Percentiles rank a stretch among this genome's conserved stretches.
phyloP scores from a whole-genome alignment of 2,888 invertebrate genomes.

The Acheta domesticus region DNA sequence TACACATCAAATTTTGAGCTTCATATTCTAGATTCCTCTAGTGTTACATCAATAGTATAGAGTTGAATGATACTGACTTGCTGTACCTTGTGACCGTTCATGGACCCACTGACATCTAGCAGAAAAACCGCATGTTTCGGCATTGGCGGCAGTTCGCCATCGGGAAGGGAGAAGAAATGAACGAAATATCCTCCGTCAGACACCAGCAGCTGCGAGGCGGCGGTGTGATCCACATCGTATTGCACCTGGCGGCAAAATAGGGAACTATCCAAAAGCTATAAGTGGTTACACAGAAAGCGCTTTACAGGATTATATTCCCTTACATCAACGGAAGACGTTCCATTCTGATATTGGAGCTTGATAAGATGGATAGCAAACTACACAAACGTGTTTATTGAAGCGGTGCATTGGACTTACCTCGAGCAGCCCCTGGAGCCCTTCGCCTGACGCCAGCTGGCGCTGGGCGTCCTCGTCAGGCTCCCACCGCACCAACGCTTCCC shows the following conservation, averaged over 20 bases:
- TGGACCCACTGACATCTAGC: conserved; percentile 53
- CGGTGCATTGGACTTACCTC: not conserved
- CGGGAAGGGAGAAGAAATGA: conserved; percentile 50
- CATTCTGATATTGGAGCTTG: too few relatives aligned
- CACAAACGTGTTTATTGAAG: too few relatives aligned
- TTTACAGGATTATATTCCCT: too few relatives aligned
- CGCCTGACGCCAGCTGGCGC: conserved; percentile 44
- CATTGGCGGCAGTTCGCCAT: conserved; percentile 43
- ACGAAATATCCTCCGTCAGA: conserved; percentile 49
- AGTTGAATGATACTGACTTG: too few relatives aligned
- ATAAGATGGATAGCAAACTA: too few relatives aligned
- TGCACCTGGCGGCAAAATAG: not conserved
- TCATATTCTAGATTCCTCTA: too few relatives aligned
- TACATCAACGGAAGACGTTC: too few relatives aligned
- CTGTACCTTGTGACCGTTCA: conserved; percentile 49
- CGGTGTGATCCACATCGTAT: not conserved
- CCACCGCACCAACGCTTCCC: conserved; percentile 54
- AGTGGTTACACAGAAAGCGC: too few relatives aligned
- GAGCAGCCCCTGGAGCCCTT: not conserved
- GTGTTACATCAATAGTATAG: too few relatives aligned
- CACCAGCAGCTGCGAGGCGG: conserved; percentile 30
- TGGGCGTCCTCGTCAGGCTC: conserved; percentile 60
- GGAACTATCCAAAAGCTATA: too few relatives aligned
- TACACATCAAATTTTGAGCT: too few relatives aligned
- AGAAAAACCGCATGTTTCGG: conserved; percentile 53